A percentile compares a stretch with the other conserved stretches of the same genome.
Conservation (phyloP, 53 echinoderm and acorn worm species). For the Holothuria scabra region DNA sequence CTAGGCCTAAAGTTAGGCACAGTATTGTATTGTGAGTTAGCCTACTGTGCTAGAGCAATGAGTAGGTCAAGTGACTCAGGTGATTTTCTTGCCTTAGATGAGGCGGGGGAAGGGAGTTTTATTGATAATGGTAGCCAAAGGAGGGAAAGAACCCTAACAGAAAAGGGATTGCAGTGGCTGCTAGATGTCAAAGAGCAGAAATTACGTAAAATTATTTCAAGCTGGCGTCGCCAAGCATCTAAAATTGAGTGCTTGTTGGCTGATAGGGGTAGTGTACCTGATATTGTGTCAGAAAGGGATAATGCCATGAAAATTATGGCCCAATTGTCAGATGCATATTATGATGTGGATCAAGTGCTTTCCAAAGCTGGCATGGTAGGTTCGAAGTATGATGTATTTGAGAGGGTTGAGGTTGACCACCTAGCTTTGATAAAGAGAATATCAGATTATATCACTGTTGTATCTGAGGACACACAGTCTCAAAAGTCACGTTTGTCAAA, state of each 20-base stretch:
- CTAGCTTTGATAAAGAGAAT: not conserved
- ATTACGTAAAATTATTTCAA: not conserved
- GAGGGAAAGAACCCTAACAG: not conserved
- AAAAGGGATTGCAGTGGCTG: not conserved
- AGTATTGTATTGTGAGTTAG: no score
- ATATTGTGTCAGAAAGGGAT: not conserved
- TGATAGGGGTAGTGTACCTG: not conserved
- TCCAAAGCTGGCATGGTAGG: not conserved
- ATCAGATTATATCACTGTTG: not conserved
- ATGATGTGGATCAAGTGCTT: not conserved
- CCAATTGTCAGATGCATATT: not conserved
- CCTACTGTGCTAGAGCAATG: no score
- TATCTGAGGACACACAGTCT: no score
- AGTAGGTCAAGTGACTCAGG: no score
- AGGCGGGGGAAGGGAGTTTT: no score
- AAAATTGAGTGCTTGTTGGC: not conserved
- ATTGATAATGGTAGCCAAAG: no score
- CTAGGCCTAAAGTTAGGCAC: no score
- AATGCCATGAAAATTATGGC: not conserved
- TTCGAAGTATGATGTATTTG: not conserved
- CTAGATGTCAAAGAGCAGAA: not conserved
- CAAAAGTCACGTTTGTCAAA: no score
- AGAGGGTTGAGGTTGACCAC: conserved; percentile 6
- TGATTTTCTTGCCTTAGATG: no score
- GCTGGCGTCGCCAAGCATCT: not conserved